Conservation (phyloP, 1,140 invertebrate species). For the Caerostris extrusa region DNA sequence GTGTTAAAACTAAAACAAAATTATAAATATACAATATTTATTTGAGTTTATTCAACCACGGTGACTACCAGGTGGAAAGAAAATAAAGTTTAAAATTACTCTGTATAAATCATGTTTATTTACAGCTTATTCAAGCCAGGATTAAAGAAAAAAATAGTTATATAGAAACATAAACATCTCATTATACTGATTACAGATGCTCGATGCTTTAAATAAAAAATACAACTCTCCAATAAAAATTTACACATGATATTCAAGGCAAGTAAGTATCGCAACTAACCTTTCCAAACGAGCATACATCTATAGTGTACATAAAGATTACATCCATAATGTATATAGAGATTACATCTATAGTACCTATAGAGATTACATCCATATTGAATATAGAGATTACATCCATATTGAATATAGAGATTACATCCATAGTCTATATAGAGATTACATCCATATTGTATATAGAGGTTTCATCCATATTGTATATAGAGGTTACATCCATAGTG, state of each 20-base stretch:
- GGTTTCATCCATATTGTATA: no score
- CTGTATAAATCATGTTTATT: not conserved
- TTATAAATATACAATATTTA: not conserved
- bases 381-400: no score
- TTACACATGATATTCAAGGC: not conserved
- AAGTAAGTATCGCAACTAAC: not conserved
- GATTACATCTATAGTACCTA: no score
- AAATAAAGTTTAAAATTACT: not conserved
- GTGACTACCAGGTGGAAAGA: not conserved
- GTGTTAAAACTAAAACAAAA: slow-evolving; percentile 56
- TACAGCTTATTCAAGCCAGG: no score
- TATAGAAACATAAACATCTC: not conserved
- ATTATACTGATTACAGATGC: not conserved
- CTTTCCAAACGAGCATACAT: not conserved
- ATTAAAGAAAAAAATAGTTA: not conserved
- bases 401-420: not conserved
- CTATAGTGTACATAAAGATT: not conserved
- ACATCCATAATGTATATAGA: not conserved
- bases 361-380: no score
- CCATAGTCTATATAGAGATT: no score
- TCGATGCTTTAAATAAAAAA: not conserved
- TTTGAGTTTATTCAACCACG: not conserved
- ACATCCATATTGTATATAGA: no score
- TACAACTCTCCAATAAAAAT: not conserved
- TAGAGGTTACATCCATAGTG: no score